Evolutionary conservation across 2,113 vertebrate species (phyloP).

Genomic region (Choloepus hoffmanni): DNA sequence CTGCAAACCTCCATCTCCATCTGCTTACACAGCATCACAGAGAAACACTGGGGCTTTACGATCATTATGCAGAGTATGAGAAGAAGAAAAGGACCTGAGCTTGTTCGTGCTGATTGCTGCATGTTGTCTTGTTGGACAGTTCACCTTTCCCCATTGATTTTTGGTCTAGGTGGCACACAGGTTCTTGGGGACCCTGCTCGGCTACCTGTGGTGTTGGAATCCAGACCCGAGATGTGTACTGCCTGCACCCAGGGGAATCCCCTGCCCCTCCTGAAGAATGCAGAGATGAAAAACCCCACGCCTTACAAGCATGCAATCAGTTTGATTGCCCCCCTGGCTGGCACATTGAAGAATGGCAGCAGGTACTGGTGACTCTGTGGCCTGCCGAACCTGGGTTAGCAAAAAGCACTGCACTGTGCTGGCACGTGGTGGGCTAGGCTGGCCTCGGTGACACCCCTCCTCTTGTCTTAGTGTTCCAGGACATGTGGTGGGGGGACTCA

Average conservation of each 20-base stretch:
- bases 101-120: fast-evolving
- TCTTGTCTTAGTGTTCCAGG: slow-evolving; percentile 90
- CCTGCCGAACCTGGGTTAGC: fast-evolving
- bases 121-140: fast-evolving
- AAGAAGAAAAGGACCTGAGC: neutral
- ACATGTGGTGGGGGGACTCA: slow-evolving; percentile 93
- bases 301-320: slow-evolving; percentile 93
- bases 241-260: slow-evolving; percentile 85
- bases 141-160: neutral
- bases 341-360: slow-evolving; percentile 93
- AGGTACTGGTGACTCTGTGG: slow-evolving; percentile 84
- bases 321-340: slow-evolving; percentile 92
- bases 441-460: neutral
- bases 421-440: fast-evolving
- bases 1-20: neutral
- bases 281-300: slow-evolving; percentile 87
- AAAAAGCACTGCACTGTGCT: too few relatives aligned
- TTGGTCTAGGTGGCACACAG: slow-evolving; percentile 90
- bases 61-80: neutral
- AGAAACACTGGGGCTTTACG: neutral
- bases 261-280: slow-evolving; percentile 85
- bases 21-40: neutral
- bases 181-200: slow-evolving; percentile 91
- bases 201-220: slow-evolving; percentile 94
- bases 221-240: slow-evolving; percentile 91